Conservation (phyloP, 1,140 invertebrate species). For the Zelostemma sp. region DNA sequence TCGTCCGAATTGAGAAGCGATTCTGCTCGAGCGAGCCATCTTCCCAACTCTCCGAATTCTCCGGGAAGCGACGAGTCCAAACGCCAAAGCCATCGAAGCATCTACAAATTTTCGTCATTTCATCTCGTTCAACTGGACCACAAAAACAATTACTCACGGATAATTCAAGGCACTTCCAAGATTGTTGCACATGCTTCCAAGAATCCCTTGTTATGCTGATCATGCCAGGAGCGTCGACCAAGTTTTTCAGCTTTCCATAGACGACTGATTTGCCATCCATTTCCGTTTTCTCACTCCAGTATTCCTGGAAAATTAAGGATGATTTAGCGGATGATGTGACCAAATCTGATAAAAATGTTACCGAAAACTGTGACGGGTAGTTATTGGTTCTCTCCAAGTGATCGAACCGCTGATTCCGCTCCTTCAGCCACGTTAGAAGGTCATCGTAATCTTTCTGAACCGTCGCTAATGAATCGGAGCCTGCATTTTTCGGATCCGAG, state of each 20-base stretch:
- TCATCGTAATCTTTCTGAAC: slow-evolving; percentile 85
- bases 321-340: background rate
- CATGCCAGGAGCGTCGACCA: slow-evolving; percentile 83
- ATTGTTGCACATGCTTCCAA: slow-evolving; percentile 81
- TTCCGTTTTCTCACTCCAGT: slow-evolving; percentile 78
- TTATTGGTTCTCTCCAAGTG: slow-evolving; percentile 70
- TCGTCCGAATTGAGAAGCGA: slow-evolving; percentile 82
- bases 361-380: slow-evolving; percentile 69
- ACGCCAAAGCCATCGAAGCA: slow-evolving; percentile 87
- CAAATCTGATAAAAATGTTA: slow-evolving; percentile 47
- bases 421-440: slow-evolving; percentile 84
- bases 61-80: slow-evolving; percentile 87
- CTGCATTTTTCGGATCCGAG: slow-evolving; percentile 81
- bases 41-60: slow-evolving; percentile 86
- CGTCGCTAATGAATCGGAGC: slow-evolving; percentile 78
- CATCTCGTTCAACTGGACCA: background rate
- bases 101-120: slow-evolving; percentile 62
- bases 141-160: slow-evolving; percentile 56
- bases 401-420: slow-evolving; percentile 80
- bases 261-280: slow-evolving; percentile 76
- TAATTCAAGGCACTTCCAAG: slow-evolving; percentile 83
- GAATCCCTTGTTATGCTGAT: slow-evolving; percentile 84
- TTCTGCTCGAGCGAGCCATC: slow-evolving; percentile 91
- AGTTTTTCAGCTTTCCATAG: slow-evolving; percentile 80
- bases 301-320: slow-evolving; percentile 72